Base-by-base conservation (phyloP, 2,113 vertebrate species). In the Hippopotamus amphibius region DNA sequence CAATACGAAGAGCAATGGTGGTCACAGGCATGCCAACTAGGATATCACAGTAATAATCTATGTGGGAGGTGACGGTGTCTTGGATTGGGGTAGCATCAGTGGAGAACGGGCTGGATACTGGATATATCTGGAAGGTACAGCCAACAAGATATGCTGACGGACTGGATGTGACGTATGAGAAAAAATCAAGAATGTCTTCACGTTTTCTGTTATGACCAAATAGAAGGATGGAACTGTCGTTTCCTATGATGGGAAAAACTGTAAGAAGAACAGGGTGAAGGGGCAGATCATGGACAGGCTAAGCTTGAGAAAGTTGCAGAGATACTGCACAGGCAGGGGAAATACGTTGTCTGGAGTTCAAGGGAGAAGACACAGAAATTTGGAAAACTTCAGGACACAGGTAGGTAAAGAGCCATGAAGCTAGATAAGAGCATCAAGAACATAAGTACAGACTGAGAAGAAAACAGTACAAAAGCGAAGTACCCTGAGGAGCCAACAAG, bases 171-270 rank as follows among this genome's bases (percentile, higher is more conserved):
- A 26, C 30, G 6, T 66, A 82, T 88, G 7, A 68, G 77, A 41
- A 82, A 48, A 95, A 92, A 33, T 82, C 9, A 87, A 95, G 41
- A 41, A 81, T 88, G 66, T 43, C 71, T 82, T 30, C 43, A 71
- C 28, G n/a, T 79, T 91, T 88, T 81, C 57, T 82, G 76, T 57
- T 74, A 16, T 68, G 24, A 48, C 57, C 37, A 82, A 82, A 81
- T 0, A 87, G 11, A 79, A 91, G 55, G 22, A 92, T 50, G 33
- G 30, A 76, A 72, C 26, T 69, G 48, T 83, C 48, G 55, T 55
- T 90, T 55, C 83, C 66, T 59, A 30, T 68, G 41, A 41, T 30
- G 13, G n/a, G 14, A 53, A 69, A 90, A 22, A 76, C 19, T 65
- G 5, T 69, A 66, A 66, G 22, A 48, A 84, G 37, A 88, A 68